phyloP scores from a whole-genome alignment of 2,888 invertebrate genomes.

The Athrips mouffetella region DNA sequence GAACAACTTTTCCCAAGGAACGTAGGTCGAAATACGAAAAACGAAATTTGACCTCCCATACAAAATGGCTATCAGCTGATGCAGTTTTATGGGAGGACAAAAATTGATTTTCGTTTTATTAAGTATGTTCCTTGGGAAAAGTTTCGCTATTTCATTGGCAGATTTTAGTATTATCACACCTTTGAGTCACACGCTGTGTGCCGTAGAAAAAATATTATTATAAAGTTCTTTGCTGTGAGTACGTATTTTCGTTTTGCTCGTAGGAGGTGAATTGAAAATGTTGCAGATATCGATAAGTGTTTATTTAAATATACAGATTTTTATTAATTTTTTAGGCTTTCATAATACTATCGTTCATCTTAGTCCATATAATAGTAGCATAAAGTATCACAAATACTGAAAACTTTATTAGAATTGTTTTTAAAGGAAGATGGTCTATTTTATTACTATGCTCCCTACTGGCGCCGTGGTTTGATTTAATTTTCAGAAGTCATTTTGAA shows the following conservation, averaged over 20 bases:
- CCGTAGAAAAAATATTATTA: background rate
- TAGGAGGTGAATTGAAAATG: background rate
- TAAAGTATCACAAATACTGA: no score
- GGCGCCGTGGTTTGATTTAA: background rate
- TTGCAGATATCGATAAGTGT: background rate
- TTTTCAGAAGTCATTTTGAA: background rate
- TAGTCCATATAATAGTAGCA: no score
- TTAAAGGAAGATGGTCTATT: background rate
- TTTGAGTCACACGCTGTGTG: background rate
- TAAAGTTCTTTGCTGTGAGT: background rate
- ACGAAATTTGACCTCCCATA: no score
- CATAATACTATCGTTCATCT: background rate
- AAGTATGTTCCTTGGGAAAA: no score
- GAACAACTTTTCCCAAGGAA: no score
- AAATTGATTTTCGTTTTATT: no score
- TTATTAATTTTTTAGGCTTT: background rate
- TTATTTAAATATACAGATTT: background rate
- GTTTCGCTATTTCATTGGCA: no score
- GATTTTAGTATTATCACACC: no score
- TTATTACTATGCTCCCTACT: background rate
- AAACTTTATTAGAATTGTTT: conserved; percentile 16
- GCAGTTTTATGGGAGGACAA: no score
- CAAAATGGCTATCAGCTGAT: no score
- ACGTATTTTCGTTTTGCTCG: background rate
- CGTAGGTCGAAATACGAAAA: no score